A percentile compares a stretch with the other conserved stretches of the same genome.
These are phyloP conservation scores for Brachystomella parvula DNA, from an alignment of 1,140 invertebrate species.

Conservation along the genomic window DNA sequence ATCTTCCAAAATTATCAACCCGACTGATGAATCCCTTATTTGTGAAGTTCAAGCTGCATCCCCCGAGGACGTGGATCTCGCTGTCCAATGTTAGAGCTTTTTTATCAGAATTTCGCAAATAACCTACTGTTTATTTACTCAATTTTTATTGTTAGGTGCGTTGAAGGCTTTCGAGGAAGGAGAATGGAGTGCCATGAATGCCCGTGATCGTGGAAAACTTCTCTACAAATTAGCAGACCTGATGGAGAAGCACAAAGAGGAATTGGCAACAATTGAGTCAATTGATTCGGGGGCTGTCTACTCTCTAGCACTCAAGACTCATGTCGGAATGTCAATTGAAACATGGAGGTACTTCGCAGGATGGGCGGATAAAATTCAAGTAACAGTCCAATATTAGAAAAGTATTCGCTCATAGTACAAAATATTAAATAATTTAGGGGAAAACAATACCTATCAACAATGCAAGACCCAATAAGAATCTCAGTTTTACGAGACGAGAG, in stretches of 20 bases:
- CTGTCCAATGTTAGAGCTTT: too few relatives aligned
- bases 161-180: slow-evolving; percentile 78
- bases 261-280: slow-evolving; percentile 83
- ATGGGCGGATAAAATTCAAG: slow-evolving; percentile 50
- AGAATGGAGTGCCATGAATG: slow-evolving; percentile 79
- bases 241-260: slow-evolving; percentile 88
- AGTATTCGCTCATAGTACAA: too few relatives aligned
- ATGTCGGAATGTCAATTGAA: slow-evolving; percentile 87
- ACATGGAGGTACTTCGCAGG: slow-evolving; percentile 79
- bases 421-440: too few relatives aligned
- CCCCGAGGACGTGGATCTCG: slow-evolving; percentile 71
- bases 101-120: too few relatives aligned
- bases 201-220: slow-evolving; percentile 66
- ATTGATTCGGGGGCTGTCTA: slow-evolving; percentile 92
- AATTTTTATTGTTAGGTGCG: too few relatives aligned
- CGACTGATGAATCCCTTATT: slow-evolving; percentile 71
- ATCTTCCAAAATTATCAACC: slow-evolving; percentile 64
- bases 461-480: slow-evolving; percentile 80
- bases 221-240: slow-evolving; percentile 77
- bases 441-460: slow-evolving; percentile 55
- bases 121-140: too few relatives aligned
- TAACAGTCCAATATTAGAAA: too few relatives aligned
- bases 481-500: slow-evolving; percentile 80
- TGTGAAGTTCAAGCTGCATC: slow-evolving; percentile 70
- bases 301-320: slow-evolving; percentile 87